phyloP scores from a whole-genome alignment of 2,113 vertebrate species.

The Chloebia gouldiae region DNA sequence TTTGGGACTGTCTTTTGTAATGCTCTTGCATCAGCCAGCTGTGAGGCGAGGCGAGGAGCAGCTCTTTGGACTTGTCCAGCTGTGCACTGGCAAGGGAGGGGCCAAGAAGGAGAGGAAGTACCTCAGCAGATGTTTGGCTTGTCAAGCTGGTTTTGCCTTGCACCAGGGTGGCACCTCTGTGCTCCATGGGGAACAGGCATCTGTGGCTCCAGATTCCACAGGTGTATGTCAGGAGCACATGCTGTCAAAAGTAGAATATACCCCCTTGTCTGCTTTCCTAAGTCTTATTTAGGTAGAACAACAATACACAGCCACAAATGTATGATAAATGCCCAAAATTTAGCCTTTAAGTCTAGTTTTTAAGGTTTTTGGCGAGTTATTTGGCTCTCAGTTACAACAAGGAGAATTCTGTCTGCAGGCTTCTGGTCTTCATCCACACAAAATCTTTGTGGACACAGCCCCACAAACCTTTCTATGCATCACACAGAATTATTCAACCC shows the following conservation, averaged over 20 bases:
- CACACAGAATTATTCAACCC: background rate
- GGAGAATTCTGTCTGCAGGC: background rate
- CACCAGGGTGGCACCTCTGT: accelerated
- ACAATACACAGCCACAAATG: background rate
- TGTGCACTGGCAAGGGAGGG: background rate
- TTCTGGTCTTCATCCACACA: background rate
- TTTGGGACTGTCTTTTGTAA: accelerated
- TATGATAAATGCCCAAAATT: background rate
- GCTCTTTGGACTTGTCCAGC: background rate
- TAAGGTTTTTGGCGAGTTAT: background rate
- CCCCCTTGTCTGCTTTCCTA: background rate
- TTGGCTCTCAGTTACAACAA: background rate
- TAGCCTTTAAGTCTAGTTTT: background rate
- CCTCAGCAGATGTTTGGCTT: background rate
- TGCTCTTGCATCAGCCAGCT: background rate
- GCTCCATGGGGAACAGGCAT: accelerated
- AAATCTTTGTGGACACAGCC: background rate
- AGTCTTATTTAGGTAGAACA: background rate
- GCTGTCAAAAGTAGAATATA: background rate
- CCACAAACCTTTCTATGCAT: background rate
- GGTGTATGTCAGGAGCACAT: background rate
- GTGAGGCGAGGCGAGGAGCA: background rate
- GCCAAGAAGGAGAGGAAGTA: accelerated
- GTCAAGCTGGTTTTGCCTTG: background rate
- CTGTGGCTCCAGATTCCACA: background rate